Base-by-base conservation (phyloP, 37 sponge, comb jelly and placozoan genomes). In the Halisarca cf. caerulea region DNA sequence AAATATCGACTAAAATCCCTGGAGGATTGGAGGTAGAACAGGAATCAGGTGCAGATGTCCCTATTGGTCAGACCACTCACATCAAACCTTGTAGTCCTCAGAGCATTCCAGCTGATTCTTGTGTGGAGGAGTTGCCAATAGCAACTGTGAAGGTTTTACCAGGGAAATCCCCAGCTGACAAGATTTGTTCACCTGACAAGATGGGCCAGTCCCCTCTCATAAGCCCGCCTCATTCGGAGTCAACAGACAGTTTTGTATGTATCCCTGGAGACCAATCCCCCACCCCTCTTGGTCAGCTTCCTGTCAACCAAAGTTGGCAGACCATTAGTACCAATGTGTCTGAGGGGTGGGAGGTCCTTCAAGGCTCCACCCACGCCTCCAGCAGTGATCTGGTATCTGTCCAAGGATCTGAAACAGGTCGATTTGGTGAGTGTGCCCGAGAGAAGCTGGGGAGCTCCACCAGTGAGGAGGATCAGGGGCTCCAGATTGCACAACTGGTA, bases 201-300 rank as follows among this genome's bases (percentile, higher is more conserved):
- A 47, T 6, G 51, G 11, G 51, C 9, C 6, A 11, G 11, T 11
- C 51, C 9, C 11, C 51, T 11, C 51, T 47, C 11, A 6, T 11
- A 11, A 47, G 51, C 51, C 11, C 51, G 51, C 18, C 30, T 62
- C 32, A 74, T 11, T 74, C 77, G 15, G 77, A 74, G 36, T 74
- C 77, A 15, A 68, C 15, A 3, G 77, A 74, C 15, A 74, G 77
- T 25, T 74, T 74, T 40, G 77, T 74, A 21, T 74, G 77, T 74
- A 74, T 74, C 77, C 77, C 77, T 74, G 77, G 45, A 3, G 45
- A 74, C 77, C 77, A 74, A 25, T 36, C 38, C 44, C 77, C 77
- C 44, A 74, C 77, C 77, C 77, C 77, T 23, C 24, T 41, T 2
- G 21, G 15, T 1, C 69, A 28, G 0, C 69, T 68, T 30, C 32